These are phyloP conservation scores for Poecilia picta DNA, from an alignment of 2,797 vertebrate species.

Conservation along the genomic window DNA sequence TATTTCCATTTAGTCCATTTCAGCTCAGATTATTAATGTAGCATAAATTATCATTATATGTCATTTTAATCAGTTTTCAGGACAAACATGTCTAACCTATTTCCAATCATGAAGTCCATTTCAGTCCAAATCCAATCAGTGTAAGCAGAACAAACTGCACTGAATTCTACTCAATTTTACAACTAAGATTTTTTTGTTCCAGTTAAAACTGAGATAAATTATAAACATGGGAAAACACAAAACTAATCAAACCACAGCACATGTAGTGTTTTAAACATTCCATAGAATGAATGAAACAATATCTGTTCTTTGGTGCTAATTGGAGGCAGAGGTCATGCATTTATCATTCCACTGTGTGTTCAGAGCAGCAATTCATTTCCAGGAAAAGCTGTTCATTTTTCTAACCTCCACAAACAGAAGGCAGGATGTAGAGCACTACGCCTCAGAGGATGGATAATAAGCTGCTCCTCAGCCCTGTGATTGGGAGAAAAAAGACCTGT, in stretches of 20 bases:
- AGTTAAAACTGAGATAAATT: background rate
- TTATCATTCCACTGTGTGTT: constrained; percentile 11
- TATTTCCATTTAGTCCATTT: background rate
- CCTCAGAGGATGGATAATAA: constrained; percentile 33
- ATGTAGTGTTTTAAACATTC: background rate
- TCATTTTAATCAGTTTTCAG: background rate
- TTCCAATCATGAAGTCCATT: background rate
- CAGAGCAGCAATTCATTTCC: constrained; percentile 13
- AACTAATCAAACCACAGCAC: constrained; percentile 3
- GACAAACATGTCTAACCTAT: background rate
- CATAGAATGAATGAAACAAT: constrained; percentile 6
- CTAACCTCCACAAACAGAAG: constrained; percentile 22
- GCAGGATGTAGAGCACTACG: background rate
- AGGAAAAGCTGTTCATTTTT: constrained; percentile 13
- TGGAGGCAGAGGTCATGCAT: constrained; percentile 20
- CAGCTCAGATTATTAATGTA: background rate
- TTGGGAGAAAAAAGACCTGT: constrained; percentile 56
- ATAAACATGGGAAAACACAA: background rate
- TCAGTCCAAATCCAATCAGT: background rate
- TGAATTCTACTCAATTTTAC: background rate
- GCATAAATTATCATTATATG: background rate
- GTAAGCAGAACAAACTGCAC: background rate
- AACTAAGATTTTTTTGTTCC: background rate
- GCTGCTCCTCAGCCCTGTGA: constrained; percentile 36
- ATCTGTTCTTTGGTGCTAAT: constrained; percentile 18